Conservation (phyloP, 30 jellyfish, hydroid and myxozoan species). For the Aurelia aurita complex sp. Pacific region DNA sequence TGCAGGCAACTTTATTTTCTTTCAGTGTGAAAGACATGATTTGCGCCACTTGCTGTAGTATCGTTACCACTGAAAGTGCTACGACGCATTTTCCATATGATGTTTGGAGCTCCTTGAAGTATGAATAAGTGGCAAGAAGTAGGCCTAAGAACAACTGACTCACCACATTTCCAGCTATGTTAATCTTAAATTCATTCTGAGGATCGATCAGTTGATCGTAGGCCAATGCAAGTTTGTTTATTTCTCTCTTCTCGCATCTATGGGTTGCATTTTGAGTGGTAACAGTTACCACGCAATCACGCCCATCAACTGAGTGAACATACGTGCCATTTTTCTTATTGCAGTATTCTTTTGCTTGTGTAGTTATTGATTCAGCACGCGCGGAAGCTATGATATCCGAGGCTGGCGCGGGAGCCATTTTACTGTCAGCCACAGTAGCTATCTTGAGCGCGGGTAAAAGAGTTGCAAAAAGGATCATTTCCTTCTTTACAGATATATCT, state of each 20-base stretch:
- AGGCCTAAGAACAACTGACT: constrained; percentile 23
- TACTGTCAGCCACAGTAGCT: too few species aligned
- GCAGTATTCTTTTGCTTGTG: constrained; percentile 22
- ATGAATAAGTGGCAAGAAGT: constrained; percentile 23
- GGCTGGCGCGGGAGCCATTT: constrained; percentile 48
- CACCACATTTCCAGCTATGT: constrained; percentile 21
- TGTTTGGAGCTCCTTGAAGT: constrained; percentile 54
- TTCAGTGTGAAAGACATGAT: neutral
- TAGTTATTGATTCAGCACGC: neutral
- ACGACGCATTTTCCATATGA: constrained; percentile 50
- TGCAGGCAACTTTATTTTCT: constrained; percentile 7
- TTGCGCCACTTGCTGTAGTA: constrained; percentile 11
- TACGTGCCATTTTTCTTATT: constrained; percentile 1
- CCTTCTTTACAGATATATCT: too few species aligned
- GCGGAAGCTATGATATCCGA: constrained; percentile 16
- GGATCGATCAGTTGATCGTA: neutral
- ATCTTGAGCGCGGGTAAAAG: too few species aligned
- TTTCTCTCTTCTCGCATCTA: neutral
- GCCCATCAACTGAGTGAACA: neutral
- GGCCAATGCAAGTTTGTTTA: neutral
- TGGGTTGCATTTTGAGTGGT: constrained; percentile 1
- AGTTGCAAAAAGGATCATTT: too few species aligned
- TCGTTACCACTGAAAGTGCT: constrained; percentile 25
- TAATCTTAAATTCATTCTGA: neutral
- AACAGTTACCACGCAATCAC: neutral